Conservation (phyloP, 2,888 invertebrate species). For the Ceraclea dissimilis region DNA sequence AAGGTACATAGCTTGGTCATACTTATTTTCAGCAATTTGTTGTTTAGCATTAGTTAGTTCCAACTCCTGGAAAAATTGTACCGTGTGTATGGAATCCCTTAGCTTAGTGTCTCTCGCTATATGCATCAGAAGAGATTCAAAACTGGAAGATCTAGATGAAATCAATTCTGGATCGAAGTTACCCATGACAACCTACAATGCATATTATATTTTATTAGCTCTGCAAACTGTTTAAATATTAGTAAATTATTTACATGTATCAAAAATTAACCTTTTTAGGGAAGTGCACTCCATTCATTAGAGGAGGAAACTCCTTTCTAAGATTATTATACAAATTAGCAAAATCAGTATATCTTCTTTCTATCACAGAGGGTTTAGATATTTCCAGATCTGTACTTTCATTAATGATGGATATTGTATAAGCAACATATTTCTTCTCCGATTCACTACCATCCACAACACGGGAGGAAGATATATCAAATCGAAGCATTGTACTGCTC, state of each 20-base stretch:
- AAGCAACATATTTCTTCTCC: slow-evolving; percentile 63
- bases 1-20: slow-evolving; percentile 53
- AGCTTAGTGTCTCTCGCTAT: slow-evolving; percentile 49
- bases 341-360: slow-evolving; percentile 67
- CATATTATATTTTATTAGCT: background rate
- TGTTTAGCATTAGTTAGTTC: slow-evolving; percentile 56
- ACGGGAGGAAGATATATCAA: slow-evolving; percentile 61
- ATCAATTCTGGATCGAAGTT: slow-evolving; percentile 65
- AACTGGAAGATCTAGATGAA: slow-evolving; percentile 54
- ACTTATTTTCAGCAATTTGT: slow-evolving; percentile 50
- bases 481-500: slow-evolving; percentile 47
- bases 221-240: too few species aligned
- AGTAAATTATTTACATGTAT: too few species aligned
- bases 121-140: slow-evolving; percentile 54
- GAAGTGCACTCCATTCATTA: slow-evolving; percentile 50
- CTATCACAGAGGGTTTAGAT: slow-evolving; percentile 55
- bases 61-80: slow-evolving; percentile 57
- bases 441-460: slow-evolving; percentile 52
- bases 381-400: slow-evolving; percentile 48
- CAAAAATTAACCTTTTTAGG: slow-evolving; percentile 55
- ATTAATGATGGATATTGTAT: slow-evolving; percentile 57
- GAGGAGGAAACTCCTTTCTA: slow-evolving; percentile 49
- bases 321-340: slow-evolving; percentile 55
- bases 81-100: slow-evolving; percentile 49
- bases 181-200: slow-evolving; percentile 51